Evolutionary conservation across 1,140 invertebrate species (phyloP).

Genomic region (Pomacea maculata): DNA sequence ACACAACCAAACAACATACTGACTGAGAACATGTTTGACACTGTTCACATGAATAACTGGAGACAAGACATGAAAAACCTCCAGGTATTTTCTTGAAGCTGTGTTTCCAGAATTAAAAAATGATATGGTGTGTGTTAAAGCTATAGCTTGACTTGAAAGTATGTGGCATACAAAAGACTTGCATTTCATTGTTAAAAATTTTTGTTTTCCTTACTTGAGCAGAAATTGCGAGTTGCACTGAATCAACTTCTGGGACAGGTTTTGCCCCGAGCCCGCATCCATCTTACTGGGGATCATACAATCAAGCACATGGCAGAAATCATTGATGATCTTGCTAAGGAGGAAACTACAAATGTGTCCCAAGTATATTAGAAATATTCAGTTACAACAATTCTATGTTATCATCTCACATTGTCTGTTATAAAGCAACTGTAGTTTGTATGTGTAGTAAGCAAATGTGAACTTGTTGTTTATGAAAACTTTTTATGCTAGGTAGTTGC

Average conservation of each 20-base stretch:
- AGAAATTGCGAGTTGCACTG: constrained; percentile 52
- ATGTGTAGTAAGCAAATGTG: too few relatives aligned
- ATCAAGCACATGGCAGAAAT: constrained; percentile 40
- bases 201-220: neutral
- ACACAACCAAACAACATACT: constrained; percentile 18
- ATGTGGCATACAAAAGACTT: too few relatives aligned
- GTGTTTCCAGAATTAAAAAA: too few relatives aligned
- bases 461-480: too few relatives aligned
- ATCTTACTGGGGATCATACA: constrained; percentile 35
- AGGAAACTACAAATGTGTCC: constrained; percentile 15
- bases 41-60: constrained; percentile 40
- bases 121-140: too few relatives aligned
- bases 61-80: constrained; percentile 43
- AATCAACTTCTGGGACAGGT: constrained; percentile 42
- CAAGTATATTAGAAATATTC: constrained; percentile 1
- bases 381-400: too few relatives aligned
- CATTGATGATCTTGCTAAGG: constrained; percentile 17
- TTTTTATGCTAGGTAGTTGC: too few relatives aligned
- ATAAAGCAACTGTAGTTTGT: too few relatives aligned
- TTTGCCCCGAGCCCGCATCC: constrained; percentile 45
- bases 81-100: constrained; percentile 29
- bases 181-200: neutral
- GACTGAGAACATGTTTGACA: constrained; percentile 32
- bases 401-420: too few relatives aligned
- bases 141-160: too few relatives aligned